phyloP scores from a whole-genome alignment of 2,888 invertebrate species.

The Tiliacea aurago region DNA sequence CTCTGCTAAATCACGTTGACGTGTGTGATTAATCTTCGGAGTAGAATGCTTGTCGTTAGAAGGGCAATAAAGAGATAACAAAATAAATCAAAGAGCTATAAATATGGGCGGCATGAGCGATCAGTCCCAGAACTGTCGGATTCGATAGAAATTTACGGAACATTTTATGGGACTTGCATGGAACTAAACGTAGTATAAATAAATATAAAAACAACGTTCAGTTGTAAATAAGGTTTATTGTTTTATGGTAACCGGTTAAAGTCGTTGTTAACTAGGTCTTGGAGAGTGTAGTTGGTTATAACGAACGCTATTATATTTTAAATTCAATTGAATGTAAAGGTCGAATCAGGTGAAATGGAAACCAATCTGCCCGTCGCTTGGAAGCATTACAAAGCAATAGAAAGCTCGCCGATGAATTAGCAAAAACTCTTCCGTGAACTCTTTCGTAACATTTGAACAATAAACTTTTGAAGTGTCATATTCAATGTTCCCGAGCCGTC shows the following conservation, averaged over 20 bases:
- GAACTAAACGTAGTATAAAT: slow-evolving; percentile 83
- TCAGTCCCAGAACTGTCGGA: slow-evolving; percentile 86
- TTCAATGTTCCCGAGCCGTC: slow-evolving; percentile 71
- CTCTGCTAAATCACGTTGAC: slow-evolving; percentile 90
- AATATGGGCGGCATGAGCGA: slow-evolving; percentile 87
- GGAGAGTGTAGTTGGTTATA: slow-evolving; percentile 68
- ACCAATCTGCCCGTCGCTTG: slow-evolving; percentile 42
- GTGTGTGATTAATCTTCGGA: slow-evolving; percentile 88
- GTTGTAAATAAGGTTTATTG: slow-evolving; percentile 87
- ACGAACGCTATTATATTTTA: slow-evolving; percentile 72
- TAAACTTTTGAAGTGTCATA: slow-evolving; percentile 53
- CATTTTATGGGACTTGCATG: slow-evolving; percentile 84
- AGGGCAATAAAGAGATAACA: slow-evolving; percentile 90
- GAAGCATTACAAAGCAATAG: slow-evolving; percentile 68
- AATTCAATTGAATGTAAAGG: slow-evolving; percentile 71
- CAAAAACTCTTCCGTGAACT: slow-evolving; percentile 60
- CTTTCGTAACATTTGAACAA: slow-evolving; percentile 40
- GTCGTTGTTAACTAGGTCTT: slow-evolving; percentile 43
- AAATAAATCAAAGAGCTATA: slow-evolving; percentile 90
- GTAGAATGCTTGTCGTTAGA: slow-evolving; percentile 90
- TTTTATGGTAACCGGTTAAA: slow-evolving; percentile 76
- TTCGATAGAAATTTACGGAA: slow-evolving; percentile 86
- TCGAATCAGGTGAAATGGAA: slow-evolving; percentile 65
- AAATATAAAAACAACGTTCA: slow-evolving; percentile 82
- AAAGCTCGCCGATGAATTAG: slow-evolving; percentile 75